Evolutionary conservation across 1,140 invertebrate species (phyloP), one percentile per base, ranked within the genome.

Genomic region (Rhagoletis pomonella): DNA sequence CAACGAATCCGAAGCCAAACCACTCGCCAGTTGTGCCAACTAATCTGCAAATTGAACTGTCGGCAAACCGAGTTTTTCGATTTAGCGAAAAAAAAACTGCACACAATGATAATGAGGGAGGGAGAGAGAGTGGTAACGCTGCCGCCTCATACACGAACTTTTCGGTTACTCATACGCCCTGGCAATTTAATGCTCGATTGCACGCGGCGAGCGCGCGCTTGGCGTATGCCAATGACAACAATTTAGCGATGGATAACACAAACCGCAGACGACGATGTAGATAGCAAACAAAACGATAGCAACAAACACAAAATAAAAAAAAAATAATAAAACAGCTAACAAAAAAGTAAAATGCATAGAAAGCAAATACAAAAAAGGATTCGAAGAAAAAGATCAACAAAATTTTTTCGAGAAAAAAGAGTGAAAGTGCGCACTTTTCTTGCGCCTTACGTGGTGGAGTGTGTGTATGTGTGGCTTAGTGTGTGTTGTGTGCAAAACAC

Each of bases 151-250:
- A 14, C 64, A 6, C 4, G 6, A 5, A 39, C 1, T 39, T 29
- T 55, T 81, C 19, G 73, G 73, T 81, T 55, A 81, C 73, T 81
- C 73, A 81, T 81, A 55, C 73, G 73, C 73, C 73, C 73, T 81
- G n/a, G n/a, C 47, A 81, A 77, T 81, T 81, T 81, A 81, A 81
- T 55, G 73, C 73, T 55, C 73, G 73, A 81, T 81, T 81, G 73
- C 73, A 81, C 19, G 17, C 29, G 17, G 47, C 44, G 73, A 7
- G 60, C 73, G 73, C 60, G 60, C 73, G 73, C 47, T 9, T 55
- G 50, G 73, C 47, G 55, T 81, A 81, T 69, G 67, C 47, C 73
- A 81, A 58, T 55, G 73, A 73, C 69, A 73, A 73, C 42, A 47
- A 73, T 47, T 73, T 42, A 73, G 42, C 69, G 69, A 50, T 73